Evolutionary conservation across 2,888 invertebrate genomes (phyloP), one percentile per base, ranked within the genome.

Genomic region (Trachelus troglodyta): DNA sequence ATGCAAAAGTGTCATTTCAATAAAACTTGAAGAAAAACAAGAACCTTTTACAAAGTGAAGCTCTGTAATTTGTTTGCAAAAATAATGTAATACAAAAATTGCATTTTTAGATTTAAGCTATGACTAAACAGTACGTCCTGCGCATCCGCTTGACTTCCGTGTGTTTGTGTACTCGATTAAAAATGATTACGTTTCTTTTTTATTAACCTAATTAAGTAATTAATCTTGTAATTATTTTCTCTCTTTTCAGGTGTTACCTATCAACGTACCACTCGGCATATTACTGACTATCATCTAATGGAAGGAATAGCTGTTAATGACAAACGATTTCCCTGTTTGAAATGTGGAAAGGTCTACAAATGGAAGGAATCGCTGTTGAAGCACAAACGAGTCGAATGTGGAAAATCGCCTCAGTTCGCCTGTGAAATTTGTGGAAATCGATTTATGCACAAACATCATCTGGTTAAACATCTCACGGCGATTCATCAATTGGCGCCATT

Each of bases 401-500:
- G 89, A 11, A 90, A 89, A 75, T 79, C 81, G 11, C 92, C 92
- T 4, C 87, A 87, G 75, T 92, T 90, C 81, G 81, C 80, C 73
- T 92, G 92, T 81, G 83, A 87, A 9, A 78, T 88, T 56, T 92
- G 92, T 81, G 88, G 86, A 34, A 87, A 91, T 79, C 88, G 88
- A 73, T 92, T 93, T 83, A 93, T 92, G 88, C 92, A 92, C 82
- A 93, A 93, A 79, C 93, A 93, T 84, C 93, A 93, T 85, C 85
- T 93, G 6, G 12, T 81, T 15, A 89, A 87, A 75, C 90, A 89
- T 73, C 78, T 87, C 11, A 76, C 77, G n/a, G 75, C 86, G 4
- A 83, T 89, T 33, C 89, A 89, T 75, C 83, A 83, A 80, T 31
- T 83, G 9, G 74, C 77, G 69, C 69, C 34, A 74, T 11, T 79